phyloP scores from a whole-genome alignment of 2,797 vertebrate genomes.

The Neopelma chrysocephalum region DNA sequence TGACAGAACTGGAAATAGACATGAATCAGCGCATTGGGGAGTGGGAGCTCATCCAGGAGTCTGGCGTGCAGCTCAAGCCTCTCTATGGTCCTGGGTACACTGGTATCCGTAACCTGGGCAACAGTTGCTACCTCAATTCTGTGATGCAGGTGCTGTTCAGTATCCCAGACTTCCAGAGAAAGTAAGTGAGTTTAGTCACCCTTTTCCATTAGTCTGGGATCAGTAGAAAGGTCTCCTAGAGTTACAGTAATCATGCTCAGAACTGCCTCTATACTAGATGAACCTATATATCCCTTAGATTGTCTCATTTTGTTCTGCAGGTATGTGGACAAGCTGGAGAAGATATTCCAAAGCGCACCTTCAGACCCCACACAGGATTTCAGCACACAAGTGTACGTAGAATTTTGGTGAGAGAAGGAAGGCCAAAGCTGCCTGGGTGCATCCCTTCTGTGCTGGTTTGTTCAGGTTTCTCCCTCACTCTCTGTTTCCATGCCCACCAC shows the following conservation, averaged over 20 bases:
- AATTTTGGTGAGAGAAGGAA: background rate
- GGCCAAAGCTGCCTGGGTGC: background rate
- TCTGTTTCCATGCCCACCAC: background rate
- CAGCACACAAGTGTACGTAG: constrained; percentile 96
- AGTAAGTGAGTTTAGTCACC: constrained; percentile 77
- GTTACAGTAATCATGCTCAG: background rate
- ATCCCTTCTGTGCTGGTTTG: background rate
- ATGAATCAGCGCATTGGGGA: constrained; percentile 98
- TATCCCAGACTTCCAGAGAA: constrained; percentile 96
- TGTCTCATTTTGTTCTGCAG: constrained; percentile 65
- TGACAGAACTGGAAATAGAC: constrained; percentile 98
- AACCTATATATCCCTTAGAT: background rate
- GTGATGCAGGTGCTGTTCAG: constrained; percentile 99
- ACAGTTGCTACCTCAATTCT: constrained; percentile 99
- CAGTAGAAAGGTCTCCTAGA: background rate
- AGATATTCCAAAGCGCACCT: constrained; percentile 92
- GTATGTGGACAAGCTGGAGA: constrained; percentile 94
- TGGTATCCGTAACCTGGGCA: constrained; percentile 96
- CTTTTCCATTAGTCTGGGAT: background rate
- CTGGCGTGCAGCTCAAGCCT: constrained; percentile 89
- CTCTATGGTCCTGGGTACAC: constrained; percentile 92
- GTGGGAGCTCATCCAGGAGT: constrained; percentile 99
- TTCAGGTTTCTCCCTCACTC: background rate
- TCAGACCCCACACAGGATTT: constrained; percentile 96
- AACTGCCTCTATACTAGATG: background rate